Conservation (phyloP, 1,140 invertebrate genomes). For the Gonatopus flavifemur region DNA sequence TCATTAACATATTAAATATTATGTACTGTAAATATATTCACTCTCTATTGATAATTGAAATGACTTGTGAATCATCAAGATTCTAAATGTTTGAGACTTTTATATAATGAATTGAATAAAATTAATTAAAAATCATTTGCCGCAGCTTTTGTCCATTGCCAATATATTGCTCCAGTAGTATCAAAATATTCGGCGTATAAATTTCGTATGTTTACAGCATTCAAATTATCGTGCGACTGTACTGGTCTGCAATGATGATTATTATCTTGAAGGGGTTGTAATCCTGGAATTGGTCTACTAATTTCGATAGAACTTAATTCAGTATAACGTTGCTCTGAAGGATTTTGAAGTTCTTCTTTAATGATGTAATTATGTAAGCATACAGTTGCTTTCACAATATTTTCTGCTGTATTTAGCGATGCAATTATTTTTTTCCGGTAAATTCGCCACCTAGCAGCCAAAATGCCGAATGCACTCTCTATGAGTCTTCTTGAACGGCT, state of each 20-base stretch:
- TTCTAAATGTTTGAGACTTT: no score
- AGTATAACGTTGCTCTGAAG: background rate
- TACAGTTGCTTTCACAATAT: constrained; percentile 29
- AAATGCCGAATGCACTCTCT: no score
- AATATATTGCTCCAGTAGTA: background rate
- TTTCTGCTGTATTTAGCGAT: constrained; percentile 17
- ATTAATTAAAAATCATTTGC: background rate
- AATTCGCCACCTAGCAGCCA: constrained; percentile 36
- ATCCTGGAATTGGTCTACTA: background rate
- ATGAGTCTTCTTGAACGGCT: constrained; percentile 15
- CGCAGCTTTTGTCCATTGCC: background rate
- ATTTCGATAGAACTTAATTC: background rate
- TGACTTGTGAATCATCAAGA: no score
- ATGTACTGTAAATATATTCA: no score
- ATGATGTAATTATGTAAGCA: no score
- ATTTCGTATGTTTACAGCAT: background rate
- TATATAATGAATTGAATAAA: no score
- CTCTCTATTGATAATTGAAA: no score
- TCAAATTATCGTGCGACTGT: background rate
- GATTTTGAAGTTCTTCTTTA: background rate
- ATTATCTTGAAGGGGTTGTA: background rate
- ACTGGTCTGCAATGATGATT: background rate
- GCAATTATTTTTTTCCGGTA: constrained; percentile 38
- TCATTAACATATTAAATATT: no score
- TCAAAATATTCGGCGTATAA: no score